Base-by-base conservation (phyloP, 1,140 invertebrate genomes). In the Manduca sexta region DNA sequence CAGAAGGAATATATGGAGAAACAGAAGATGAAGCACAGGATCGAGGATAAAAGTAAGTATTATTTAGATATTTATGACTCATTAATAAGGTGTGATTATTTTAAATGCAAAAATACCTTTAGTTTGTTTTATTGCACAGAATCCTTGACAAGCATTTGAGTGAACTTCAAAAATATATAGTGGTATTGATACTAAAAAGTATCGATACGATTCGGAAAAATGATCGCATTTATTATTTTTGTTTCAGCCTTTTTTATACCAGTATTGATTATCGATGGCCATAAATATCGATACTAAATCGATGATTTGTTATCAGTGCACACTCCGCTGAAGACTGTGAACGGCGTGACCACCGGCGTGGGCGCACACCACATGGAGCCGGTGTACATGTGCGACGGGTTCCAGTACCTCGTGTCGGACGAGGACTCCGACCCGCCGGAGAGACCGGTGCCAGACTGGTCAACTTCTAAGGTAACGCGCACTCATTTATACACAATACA, bases 321-420 rank as follows among this genome's bases (percentile, higher is more conserved):
- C 17, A 74, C 76, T 0, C 72, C 76, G 1, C 50, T 69, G 4
- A 69, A 66, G 38, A n/a, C n/a, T n/a, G n/a, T n/a, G n/a, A n/a
- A n/a, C n/a, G n/a, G n/a, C n/a, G n/a, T n/a, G n/a, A n/a, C n/a
- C n/a, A n/a, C n/a, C n/a, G n/a, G 49, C 45, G 2, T 41, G n/a
- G 45, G 47, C 10, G 18, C 11, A 1, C 41, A 47, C 0, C 21
- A 51, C 0, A 45, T 68, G 38, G 66, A 73, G 37, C 80, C 80
- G 0, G 74, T 65, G 10, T 69, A 79, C 62, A 84, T 84, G 80
- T 47, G 42, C 11, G 78, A 79, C 44, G 80, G 80, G 3, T 84
- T 84, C 66, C 64, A 84, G 54, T 70, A 73, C 52, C 74, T 84
- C 49, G 68, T 73, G 53, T 79, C 76, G 16, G 80, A 84, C 38